Evolutionary conservation across 2,888 invertebrate genomes (phyloP), one percentile per base, ranked within the genome.

Genomic region (Zaprionus obscuricornis): DNA sequence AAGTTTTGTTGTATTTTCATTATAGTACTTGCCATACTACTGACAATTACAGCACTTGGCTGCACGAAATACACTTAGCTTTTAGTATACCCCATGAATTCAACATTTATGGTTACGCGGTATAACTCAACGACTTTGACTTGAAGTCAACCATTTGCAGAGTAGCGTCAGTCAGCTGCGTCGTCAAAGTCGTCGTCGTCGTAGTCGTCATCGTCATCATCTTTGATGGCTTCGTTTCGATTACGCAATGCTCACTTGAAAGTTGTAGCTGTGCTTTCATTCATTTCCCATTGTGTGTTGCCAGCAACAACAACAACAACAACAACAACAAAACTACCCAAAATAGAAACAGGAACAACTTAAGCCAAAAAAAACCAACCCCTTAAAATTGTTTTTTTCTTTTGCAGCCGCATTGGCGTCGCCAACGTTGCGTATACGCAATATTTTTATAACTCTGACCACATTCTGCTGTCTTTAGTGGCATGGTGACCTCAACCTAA

Each of bases 391-490:
- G 52, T 13, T 10, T 16, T 24, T 10, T 8, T 47, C 50, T 46
- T 36, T 51, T 55, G 34, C 62, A 74, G 75, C 71, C 75, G 60
- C 50, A 50, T 52, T 60, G 72, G 72, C 66, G 74, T 60, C 79
- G 68, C 13, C 49, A 55, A 56, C 71, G 50, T 40, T 50, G 79
- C 79, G 79, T 71, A 81, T 81, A 81, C 79, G 87, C 79, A 85
- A 86, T 74, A 67, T 67, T 74, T 59, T 49, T 72, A 63, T 55
- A 58, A 37, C 74, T 59, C 62, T 66, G 58, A 52, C 52, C 57
- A 67, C 42, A 71, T 37, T 47, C 2, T 34, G 22, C 47, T 33
- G 17, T 6, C 8, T 45, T 42, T 16, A 26, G 43, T 29, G 34
- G 42, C 13, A 29, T 37, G 11, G 55, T 74, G 71, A 58, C 63